Percentiles rank a stretch among this genome's conserved stretches.
phyloP scores from a whole-genome alignment of 2,113 vertebrate genomes.

The Rhodinocichla rosea region DNA sequence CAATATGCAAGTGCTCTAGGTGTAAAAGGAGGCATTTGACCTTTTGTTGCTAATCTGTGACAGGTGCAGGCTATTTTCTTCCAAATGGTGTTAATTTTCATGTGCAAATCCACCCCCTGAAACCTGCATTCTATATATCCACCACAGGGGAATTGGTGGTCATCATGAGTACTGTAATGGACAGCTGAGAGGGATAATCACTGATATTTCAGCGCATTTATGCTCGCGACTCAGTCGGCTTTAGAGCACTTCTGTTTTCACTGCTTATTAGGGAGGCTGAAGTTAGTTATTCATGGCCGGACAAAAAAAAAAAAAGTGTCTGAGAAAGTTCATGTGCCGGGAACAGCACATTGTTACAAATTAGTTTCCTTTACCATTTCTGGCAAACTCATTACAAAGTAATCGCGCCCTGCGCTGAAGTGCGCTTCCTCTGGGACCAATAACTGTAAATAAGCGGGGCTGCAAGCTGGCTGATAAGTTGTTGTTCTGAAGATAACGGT shows the following conservation, averaged over 20 bases:
- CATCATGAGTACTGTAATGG: conserved; percentile 61
- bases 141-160: conserved; percentile 44
- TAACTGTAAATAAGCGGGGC: conserved; percentile 91
- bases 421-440: conserved; percentile 88
- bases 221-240: conserved; percentile 58
- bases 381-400: conserved; percentile 90
- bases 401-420: conserved; percentile 83
- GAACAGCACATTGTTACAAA: conserved; percentile 73
- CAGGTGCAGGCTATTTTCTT: conserved; percentile 66
- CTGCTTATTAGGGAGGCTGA: conserved; percentile 58
- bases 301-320: conserved; percentile 14
- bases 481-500: conserved; percentile 85
- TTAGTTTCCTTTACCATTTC: conserved; percentile 75
- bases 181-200: conserved; percentile 64
- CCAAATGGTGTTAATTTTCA: conserved; percentile 68
- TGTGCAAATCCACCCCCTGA: conserved; percentile 52
- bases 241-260: conserved; percentile 65
- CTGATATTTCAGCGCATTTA: conserved; percentile 76
- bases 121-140: conserved; percentile 63
- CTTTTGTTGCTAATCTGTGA: conserved; percentile 71
- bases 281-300: conserved; percentile 55
- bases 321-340: conserved; percentile 67
- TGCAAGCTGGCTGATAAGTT: conserved; percentile 86
- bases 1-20: conserved; percentile 54
- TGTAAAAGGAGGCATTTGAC: conserved; percentile 59